Percentiles rank a stretch among this genome's conserved stretches.
Conservation (phyloP, 35 echinoderm and acorn worm species). For the Hemicentrotus pulcherrimus region DNA sequence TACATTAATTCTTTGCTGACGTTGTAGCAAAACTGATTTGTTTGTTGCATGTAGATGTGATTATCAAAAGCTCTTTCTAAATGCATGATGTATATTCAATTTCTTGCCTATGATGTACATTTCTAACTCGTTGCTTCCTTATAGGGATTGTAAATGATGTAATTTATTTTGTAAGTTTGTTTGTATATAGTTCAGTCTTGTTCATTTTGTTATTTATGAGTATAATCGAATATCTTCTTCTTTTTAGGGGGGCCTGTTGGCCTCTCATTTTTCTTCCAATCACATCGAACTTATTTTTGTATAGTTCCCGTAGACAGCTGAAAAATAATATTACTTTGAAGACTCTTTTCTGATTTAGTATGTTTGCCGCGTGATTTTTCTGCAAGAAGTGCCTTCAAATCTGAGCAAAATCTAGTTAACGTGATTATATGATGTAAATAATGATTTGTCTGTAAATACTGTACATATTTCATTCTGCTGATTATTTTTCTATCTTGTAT, state of each 20-base stretch:
- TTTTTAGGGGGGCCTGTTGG: background rate
- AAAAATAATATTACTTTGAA: background rate
- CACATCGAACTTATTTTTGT: background rate
- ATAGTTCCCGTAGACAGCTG: background rate
- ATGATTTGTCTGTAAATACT: background rate
- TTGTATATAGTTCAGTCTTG: background rate
- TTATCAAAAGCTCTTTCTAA: background rate
- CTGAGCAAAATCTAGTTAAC: background rate
- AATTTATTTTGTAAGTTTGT: background rate
- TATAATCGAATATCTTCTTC: background rate
- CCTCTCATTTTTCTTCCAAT: background rate
- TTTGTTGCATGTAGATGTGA: background rate
- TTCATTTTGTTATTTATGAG: background rate
- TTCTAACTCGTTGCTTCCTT: background rate
- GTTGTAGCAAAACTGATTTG: background rate
- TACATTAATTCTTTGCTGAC: too few species aligned
- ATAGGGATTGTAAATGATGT: background rate
- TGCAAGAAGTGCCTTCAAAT: background rate
- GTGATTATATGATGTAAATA: background rate
- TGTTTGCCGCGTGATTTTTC: too few species aligned
- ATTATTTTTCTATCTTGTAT: background rate
- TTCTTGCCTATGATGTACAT: background rate
- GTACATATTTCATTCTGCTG: background rate
- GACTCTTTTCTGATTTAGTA: too few species aligned
- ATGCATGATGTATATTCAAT: background rate